Evolutionary conservation across 1,140 invertebrate genomes (phyloP).

Genomic region (Drosophila pseudoananassae): DNA sequence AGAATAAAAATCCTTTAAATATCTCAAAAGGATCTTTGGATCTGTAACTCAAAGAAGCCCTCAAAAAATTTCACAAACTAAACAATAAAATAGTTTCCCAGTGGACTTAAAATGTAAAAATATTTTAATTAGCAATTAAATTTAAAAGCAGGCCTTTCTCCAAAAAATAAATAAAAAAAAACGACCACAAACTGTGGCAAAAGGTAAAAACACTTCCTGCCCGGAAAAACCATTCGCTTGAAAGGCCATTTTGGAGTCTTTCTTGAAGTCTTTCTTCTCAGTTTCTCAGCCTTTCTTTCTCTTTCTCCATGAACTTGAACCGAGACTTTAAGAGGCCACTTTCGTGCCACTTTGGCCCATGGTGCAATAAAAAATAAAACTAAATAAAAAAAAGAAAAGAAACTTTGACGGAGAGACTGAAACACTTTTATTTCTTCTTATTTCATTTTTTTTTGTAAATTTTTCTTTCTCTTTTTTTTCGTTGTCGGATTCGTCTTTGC

Average conservation of each 20-base stretch:
- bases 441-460: slow-evolving; percentile 5
- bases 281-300: background rate
- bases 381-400: slow-evolving; percentile 24
- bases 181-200: background rate
- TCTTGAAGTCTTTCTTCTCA: slow-evolving; percentile 1
- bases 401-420: slow-evolving; percentile 13
- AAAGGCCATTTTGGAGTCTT: background rate
- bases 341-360: slow-evolving; percentile 35
- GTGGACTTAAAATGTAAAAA: background rate
- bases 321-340: slow-evolving; percentile 10
- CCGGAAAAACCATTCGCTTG: background rate
- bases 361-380: slow-evolving; percentile 38
- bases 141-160: background rate
- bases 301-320: slow-evolving; percentile 39
- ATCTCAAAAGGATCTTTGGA: too few species aligned
- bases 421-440: slow-evolving; percentile 16
- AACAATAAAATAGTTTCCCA: too few species aligned
- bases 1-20: too few species aligned
- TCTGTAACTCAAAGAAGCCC: too few species aligned
- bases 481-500: slow-evolving; percentile 36
- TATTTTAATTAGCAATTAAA: background rate
- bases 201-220: background rate
- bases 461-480: slow-evolving; percentile 2
- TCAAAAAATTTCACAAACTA: too few species aligned
- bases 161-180: background rate